These are phyloP conservation scores for Cheilosia vernalis DNA, from an alignment of 2,888 invertebrate species.

Conservation along the genomic window DNA sequence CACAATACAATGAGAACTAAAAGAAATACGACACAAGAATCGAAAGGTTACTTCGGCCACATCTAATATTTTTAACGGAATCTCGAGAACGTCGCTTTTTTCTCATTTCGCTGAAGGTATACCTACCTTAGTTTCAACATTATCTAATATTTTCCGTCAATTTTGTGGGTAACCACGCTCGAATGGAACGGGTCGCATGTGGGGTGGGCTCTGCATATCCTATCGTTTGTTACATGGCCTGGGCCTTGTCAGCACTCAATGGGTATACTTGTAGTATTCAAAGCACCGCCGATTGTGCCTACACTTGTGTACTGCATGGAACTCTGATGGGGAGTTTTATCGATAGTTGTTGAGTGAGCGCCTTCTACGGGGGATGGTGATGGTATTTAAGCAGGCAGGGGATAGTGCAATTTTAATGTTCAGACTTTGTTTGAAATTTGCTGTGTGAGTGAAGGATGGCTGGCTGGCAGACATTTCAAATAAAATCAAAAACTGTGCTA, in stretches of 20 bases:
- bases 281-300: conserved; percentile 1
- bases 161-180: conserved; percentile 24
- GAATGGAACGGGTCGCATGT: not conserved
- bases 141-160: conserved; percentile 48
- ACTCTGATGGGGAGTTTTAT: conserved; percentile 28
- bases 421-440: conserved; percentile 39
- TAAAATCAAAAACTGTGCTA: conserved; percentile 16
- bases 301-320: not conserved
- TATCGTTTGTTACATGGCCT: conserved; percentile 22
- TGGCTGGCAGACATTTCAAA: conserved; percentile 39
- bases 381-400: conserved; percentile 12
- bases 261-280: conserved; percentile 4
- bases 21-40: not conserved
- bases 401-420: conserved; percentile 46
- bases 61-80: not conserved
- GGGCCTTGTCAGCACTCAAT: conserved; percentile 19
- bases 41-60: conserved; percentile 6
- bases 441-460: conserved; percentile 16
- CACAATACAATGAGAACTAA: not conserved
- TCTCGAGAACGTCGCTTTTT: not conserved
- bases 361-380: not conserved
- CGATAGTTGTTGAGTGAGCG: conserved; percentile 35
- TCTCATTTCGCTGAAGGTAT: not conserved
- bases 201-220: not conserved
- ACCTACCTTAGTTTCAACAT: conserved; percentile 6